phyloP scores from a whole-genome alignment of 1,140 invertebrate genomes.

The Ylistrum balloti region DNA sequence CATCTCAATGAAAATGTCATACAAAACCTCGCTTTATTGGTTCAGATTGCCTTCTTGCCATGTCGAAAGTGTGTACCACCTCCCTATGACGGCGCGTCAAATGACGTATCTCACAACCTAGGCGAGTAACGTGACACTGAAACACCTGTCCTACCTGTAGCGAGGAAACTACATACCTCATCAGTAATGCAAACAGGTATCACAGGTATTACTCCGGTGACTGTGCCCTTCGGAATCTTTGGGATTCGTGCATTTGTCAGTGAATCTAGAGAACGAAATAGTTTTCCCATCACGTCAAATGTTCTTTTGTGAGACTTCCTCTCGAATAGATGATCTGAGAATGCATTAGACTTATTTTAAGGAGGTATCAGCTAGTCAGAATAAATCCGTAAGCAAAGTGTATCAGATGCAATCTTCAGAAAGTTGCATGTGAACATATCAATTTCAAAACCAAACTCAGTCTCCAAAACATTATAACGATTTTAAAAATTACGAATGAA shows the following conservation, averaged over 20 bases:
- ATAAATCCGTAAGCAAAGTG: neutral
- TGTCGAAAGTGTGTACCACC: neutral
- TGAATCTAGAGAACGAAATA: neutral
- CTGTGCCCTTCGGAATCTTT: neutral
- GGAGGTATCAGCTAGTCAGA: neutral
- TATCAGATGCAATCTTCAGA: neutral
- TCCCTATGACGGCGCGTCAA: neutral
- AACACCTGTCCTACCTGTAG: constrained; percentile 22
- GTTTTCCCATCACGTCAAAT: constrained; percentile 13
- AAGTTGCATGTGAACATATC: neutral
- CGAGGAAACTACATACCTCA: constrained; percentile 13
- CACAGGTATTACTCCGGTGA: neutral
- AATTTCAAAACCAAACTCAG: neutral
- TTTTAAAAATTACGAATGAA: neutral
- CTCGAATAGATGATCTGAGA: neutral
- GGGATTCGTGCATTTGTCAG: neutral
- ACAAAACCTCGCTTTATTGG: too few species aligned
- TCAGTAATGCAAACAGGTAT: neutral
- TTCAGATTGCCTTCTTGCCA: neutral
- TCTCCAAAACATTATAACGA: neutral
- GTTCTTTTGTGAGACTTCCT: neutral
- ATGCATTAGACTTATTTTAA: neutral
- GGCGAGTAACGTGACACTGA: neutral
- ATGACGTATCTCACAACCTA: neutral
- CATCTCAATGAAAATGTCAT: too few species aligned